Evolutionary conservation across 2,888 invertebrate genomes (phyloP).

Genomic region (Drosophila prostipennis): DNA sequence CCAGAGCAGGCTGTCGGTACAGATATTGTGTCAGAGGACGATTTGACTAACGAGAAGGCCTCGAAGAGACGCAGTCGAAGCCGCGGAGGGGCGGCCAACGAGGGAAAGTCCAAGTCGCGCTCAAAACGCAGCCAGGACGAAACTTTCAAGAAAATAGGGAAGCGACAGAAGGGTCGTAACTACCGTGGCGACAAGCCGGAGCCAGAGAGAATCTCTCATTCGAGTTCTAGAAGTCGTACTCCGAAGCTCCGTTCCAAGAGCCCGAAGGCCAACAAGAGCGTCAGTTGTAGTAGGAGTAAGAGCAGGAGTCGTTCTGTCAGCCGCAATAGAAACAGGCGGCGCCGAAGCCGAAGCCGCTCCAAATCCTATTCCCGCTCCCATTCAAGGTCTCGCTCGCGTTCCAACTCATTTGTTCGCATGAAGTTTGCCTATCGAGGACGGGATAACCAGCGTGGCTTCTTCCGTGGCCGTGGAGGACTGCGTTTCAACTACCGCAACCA

Average conservation of each 20-base stretch:
- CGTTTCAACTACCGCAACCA: constrained; percentile 63
- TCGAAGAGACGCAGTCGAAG: constrained; percentile 52
- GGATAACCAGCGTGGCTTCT: constrained; percentile 34
- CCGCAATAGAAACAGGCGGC: constrained; percentile 48
- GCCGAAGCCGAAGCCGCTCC: constrained; percentile 56
- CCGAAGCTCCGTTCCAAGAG: constrained; percentile 46
- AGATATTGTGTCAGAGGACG: constrained; percentile 90
- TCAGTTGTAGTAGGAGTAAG: constrained; percentile 32
- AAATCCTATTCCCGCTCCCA: constrained; percentile 54
- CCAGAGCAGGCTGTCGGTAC: constrained; percentile 86
- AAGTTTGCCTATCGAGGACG: constrained; percentile 42
- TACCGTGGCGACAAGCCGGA: constrained; percentile 89
- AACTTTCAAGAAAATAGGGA: constrained; percentile 91
- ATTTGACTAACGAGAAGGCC: constrained; percentile 79
- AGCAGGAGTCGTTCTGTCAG: constrained; percentile 35
- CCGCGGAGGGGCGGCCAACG: constrained; percentile 1
- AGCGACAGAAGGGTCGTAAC: constrained; percentile 90
- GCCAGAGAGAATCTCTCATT: constrained; percentile 12
- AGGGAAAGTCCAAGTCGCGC: constrained; percentile 35
- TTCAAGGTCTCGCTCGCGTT: constrained; percentile 54
- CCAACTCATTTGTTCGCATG: constrained; percentile 50
- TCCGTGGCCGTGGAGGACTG: constrained; percentile 42
- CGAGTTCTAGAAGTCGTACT: constrained; percentile 45
- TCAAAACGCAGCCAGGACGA: constrained; percentile 81
- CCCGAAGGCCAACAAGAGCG: constrained; percentile 23